Evolutionary conservation across 1,140 invertebrate species (phyloP).

Genomic region (Anastrepha obliqua): DNA sequence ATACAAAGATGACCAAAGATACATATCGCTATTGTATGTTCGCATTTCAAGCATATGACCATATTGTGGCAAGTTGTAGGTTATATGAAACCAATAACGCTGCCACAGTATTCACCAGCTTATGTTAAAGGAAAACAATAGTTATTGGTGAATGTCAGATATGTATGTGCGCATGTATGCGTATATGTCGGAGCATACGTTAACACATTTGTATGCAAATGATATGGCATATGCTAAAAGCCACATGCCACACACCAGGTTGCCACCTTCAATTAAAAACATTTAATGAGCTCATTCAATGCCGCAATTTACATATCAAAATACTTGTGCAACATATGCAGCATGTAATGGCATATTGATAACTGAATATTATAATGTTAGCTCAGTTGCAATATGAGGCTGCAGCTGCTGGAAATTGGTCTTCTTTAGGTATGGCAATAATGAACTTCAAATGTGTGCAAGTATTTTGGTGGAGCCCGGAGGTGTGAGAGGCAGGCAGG

Average conservation of each 20-base stretch:
- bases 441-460: slow-evolving; percentile 19
- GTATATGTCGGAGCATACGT: no score
- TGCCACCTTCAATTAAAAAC: neutral
- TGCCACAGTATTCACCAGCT: neutral
- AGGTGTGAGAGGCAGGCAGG: neutral
- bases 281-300: neutral
- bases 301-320: slow-evolving; percentile 18
- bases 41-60: neutral
- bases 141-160: no score
- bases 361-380: neutral
- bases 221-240: neutral
- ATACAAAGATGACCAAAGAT: no score
- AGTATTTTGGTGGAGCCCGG: neutral
- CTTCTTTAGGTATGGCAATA: slow-evolving; percentile 20
- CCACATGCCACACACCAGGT: neutral
- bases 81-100: neutral
- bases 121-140: neutral
- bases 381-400: neutral
- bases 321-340: neutral
- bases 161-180: no score
- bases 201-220: neutral
- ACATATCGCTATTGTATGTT: no score
- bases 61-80: neutral
- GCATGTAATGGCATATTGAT: neutral
- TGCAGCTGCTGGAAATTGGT: neutral